Base-by-base conservation (phyloP, 2,797 vertebrate species). In the Petrocephalus sullivani region DNA sequence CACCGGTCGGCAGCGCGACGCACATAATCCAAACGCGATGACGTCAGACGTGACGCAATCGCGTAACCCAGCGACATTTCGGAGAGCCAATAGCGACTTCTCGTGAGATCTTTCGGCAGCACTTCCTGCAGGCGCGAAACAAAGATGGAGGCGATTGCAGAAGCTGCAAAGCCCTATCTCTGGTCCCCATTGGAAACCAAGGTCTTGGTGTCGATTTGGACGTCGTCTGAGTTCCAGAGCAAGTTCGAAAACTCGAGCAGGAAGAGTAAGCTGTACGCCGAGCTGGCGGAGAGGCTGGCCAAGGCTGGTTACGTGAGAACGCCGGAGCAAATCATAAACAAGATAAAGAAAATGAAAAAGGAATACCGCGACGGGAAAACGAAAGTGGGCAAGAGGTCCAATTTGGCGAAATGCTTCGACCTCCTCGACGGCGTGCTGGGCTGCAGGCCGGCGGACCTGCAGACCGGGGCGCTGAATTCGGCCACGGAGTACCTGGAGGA, bases 321-420 rank as follows among this genome's bases (percentile, higher is more conserved):
- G 12, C 64, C 64, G 64, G 64, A 71, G 14, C 64, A 71, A 71
- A 71, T 71, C 33, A 71, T 71, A 71, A 71, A 71, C 64, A 71
- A 71, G 64, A 71, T 71, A 28, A 71, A 71, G 64, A 71, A 71
- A 71, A 71, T 71, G 64, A 71, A 71, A 71, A 71, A 71, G 33
- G 64, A 71, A 71, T 71, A 71, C 33, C 64, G 64, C 12, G 64
- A 71, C 64, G 64, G 64, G 4, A 71, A 71, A 71, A 71, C 64
- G 64, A 71, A 71, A 71, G 1, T 71, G 5, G 28, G 64, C 28
- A 71, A 71, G 33, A 71, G 64, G 23, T 71, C 64, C 10, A 71
- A 71, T 71, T 71, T 71, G 14, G 64, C 64, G 64, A 71, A 71
- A 71, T 71, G 64, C 12, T 33, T 71, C 4, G 64, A 71, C 23